Evolutionary conservation across 1,140 invertebrate genomes (phyloP), one percentile per base, ranked within the genome.

Genomic region (Harpegnathos saltator): DNA sequence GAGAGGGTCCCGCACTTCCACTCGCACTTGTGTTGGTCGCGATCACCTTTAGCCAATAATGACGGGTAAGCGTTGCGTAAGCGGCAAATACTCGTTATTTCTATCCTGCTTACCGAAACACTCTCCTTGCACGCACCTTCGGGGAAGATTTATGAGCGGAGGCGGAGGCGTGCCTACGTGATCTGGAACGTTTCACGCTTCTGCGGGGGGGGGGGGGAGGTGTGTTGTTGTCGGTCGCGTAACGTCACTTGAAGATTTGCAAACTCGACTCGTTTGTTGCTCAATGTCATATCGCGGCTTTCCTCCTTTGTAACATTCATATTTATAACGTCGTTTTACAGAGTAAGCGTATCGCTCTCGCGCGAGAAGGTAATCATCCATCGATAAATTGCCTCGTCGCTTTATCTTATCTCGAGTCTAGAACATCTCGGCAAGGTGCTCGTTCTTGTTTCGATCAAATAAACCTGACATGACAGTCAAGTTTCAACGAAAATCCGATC

Each of bases 41-140:
- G 9, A 22, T 22, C 19, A 19, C 19, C n/a, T 19, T 56, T 22
- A 56, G 11, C 0, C n/a, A 7, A 33, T 56, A 54, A 22, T 15
- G 19, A 24, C 33, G 14, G 3, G 9, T 77, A 33, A 33, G 1
- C 66, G 3, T n/a, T 54, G 19, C 26, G 38, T 66, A 65, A 4
- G 54, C 17, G 54, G 54, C 19, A 66, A 7, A n/a, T 24, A 12
- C 12, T 58, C 3, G 38, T 44, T 4, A 29, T 58, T 58, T 24
- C 3, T 17, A 69, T 69, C 7, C 5, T 68, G 48, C 56, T 77
- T 66, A 38, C 12, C 38, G 38, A 66, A 65, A 71, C 9, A 44
- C 9, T 58, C 19, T n/a, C n/a, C n/a, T n/a, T n/a, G 11, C 5
- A 1, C 7, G 3, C 38, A 58, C 29, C 7, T 69, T 29, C 12